Conservation (phyloP, 1,140 invertebrate genomes). For the Diachasma alloeum region DNA sequence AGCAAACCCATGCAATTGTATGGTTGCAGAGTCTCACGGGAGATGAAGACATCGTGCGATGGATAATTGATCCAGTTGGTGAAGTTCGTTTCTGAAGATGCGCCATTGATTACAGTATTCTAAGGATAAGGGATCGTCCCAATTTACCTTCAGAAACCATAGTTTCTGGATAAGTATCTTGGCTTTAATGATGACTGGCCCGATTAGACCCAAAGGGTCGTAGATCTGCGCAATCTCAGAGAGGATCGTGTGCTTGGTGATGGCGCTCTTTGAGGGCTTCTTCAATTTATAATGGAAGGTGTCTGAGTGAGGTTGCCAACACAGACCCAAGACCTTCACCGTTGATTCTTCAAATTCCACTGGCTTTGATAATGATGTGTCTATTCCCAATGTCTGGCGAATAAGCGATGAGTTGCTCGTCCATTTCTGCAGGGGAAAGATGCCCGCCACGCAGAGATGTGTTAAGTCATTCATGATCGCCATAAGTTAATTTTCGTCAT, state of each 20-base stretch:
- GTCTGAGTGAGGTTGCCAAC: too few species aligned
- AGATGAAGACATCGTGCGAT: slow-evolving; percentile 22
- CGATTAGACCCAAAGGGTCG: too few species aligned
- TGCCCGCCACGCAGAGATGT: background rate
- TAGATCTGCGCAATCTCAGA: too few species aligned
- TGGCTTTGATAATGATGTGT: background rate
- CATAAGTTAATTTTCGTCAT: slow-evolving; percentile 31
- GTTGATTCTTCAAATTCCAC: slow-evolving; percentile 10
- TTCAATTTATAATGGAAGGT: too few species aligned
- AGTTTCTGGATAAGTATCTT: slow-evolving; percentile 48
- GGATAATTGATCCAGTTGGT: background rate
- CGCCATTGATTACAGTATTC: slow-evolving; percentile 27
- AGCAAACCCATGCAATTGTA: too few species aligned
- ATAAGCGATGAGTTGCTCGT: background rate
- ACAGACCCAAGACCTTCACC: too few species aligned
- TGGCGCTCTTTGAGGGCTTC: too few species aligned
- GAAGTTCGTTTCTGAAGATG: background rate
- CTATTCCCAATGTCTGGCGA: background rate
- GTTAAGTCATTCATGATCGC: background rate
- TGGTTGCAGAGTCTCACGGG: background rate
- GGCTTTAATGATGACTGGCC: too few species aligned
- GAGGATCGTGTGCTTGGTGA: slow-evolving; percentile 30
- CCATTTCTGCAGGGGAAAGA: slow-evolving; percentile 22
- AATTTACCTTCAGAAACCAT: slow-evolving; percentile 41
- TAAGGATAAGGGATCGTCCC: slow-evolving; percentile 44